A percentile compares a stretch with the other conserved stretches of the same genome.
Evolutionary conservation across 2,113 vertebrate species (phyloP).

Genomic region (Semnopithecus entellus): DNA sequence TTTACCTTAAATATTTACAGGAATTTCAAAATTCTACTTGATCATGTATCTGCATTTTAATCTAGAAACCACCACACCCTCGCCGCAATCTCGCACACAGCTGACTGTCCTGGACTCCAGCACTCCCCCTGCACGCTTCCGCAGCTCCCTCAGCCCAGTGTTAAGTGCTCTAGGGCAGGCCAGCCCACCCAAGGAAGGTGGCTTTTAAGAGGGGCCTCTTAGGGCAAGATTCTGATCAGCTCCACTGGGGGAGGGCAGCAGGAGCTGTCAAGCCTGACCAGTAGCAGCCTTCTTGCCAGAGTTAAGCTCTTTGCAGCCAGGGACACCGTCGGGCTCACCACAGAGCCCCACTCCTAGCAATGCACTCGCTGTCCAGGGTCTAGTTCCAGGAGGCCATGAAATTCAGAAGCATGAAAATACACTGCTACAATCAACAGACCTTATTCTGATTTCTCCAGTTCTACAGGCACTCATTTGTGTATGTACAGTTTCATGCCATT

Average conservation of each 20-base stretch:
- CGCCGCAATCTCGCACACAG: background rate
- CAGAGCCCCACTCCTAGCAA: background rate
- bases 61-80: background rate
- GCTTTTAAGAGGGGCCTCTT: background rate
- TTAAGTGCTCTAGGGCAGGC: background rate
- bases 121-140: background rate
- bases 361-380: background rate
- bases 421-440: background rate
- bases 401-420: background rate
- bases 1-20: background rate
- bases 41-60: background rate
- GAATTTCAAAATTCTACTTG: slow-evolving; percentile 13
- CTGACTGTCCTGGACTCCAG: background rate
- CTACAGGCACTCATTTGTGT: background rate
- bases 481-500: background rate
- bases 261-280: background rate
- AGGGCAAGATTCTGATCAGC: background rate
- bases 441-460: background rate
- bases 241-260: background rate
- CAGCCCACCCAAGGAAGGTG: background rate
- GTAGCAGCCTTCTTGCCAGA: background rate
- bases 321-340: background rate
- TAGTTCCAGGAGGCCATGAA: background rate
- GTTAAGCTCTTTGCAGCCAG: background rate
- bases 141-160: background rate